Evolutionary conservation across 2,113 vertebrate genomes (phyloP).

Genomic region (Aegotheles bennettii): DNA sequence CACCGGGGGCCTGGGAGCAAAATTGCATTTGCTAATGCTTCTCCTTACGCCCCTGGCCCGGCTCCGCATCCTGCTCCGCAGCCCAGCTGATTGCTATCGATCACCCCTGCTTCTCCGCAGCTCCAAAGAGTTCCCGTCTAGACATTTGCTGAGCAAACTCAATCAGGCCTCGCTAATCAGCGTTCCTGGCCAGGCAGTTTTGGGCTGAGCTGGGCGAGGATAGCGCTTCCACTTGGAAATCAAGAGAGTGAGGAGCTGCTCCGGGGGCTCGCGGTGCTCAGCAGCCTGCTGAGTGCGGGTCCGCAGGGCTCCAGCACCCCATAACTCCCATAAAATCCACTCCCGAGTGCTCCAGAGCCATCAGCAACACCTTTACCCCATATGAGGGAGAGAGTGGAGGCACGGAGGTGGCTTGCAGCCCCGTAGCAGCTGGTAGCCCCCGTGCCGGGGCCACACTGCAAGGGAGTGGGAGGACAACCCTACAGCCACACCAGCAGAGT

Average conservation of each 20-base stretch:
- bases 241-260: not conserved
- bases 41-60: not conserved
- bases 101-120: not conserved
- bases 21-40: not conserved
- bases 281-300: no score
- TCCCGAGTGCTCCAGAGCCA: not conserved
- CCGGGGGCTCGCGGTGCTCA: not conserved
- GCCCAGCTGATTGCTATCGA: slow-evolving; percentile 46
- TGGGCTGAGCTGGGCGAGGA: not conserved
- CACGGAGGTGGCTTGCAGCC: fast-evolving
- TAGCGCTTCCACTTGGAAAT: not conserved
- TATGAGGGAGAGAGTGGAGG: not conserved
- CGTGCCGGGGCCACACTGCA: fast-evolving
- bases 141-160: slow-evolving; percentile 8
- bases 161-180: not conserved
- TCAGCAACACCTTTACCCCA: not conserved
- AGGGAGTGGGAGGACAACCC: not conserved
- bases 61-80: not conserved
- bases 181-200: not conserved
- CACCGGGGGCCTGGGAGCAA: not conserved
- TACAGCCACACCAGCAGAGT: fast-evolving
- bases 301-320: fast-evolving
- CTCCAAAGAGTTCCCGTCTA: not conserved
- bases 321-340: fast-evolving
- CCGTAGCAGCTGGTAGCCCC: not conserved